Percentiles rank a stretch among this genome's conserved stretches.
phyloP scores from a whole-genome alignment of 1,140 invertebrate species.

The Cydia amplana region DNA sequence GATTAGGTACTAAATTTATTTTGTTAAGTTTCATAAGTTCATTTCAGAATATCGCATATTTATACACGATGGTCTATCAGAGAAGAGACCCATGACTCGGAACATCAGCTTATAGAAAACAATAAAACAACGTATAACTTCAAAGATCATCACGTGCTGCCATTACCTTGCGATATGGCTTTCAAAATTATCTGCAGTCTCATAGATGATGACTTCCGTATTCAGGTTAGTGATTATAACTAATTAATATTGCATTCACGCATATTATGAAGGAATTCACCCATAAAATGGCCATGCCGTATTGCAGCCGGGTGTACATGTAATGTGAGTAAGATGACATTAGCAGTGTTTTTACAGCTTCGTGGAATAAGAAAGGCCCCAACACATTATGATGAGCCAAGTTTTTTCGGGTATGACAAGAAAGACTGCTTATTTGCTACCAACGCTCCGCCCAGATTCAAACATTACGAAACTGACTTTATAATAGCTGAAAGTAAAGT shows the following conservation, averaged over 20 bases:
- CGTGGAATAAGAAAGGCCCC: constrained; percentile 47
- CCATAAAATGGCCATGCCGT: too few species aligned
- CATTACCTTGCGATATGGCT: constrained; percentile 37
- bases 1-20: background rate
- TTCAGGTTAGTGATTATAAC: constrained; percentile 48
- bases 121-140: constrained; percentile 44
- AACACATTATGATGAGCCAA: constrained; percentile 34
- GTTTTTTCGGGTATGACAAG: constrained; percentile 54
- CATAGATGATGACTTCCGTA: constrained; percentile 51
- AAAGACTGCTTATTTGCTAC: constrained; percentile 48
- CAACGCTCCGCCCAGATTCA: constrained; percentile 34
- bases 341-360: constrained; percentile 39
- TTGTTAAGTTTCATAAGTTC: background rate
- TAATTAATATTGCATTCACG: too few species aligned
- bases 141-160: constrained; percentile 51
- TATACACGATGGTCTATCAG: constrained; percentile 57
- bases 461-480: constrained; percentile 47
- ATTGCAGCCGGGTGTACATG: too few species aligned
- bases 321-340: too few species aligned
- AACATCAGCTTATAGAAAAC: constrained; percentile 40
- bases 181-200: constrained; percentile 44
- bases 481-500: constrained; percentile 62
- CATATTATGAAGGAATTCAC: too few species aligned
- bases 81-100: constrained; percentile 44
- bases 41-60: constrained; percentile 55